Conservation (phyloP, 2,888 invertebrate genomes). For the Ectemnius continuus region DNA sequence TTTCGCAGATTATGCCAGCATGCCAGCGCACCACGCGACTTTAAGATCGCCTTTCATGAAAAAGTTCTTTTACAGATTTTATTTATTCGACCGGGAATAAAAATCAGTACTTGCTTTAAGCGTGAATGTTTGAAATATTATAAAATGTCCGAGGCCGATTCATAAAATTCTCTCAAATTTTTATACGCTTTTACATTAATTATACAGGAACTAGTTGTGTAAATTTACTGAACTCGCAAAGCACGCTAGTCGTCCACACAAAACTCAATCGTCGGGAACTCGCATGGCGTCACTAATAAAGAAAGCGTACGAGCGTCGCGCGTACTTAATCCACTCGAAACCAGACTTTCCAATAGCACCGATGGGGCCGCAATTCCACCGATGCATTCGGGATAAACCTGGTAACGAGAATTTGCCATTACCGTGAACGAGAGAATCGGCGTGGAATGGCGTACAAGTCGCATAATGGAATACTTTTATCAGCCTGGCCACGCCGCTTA, state of each 20-base stretch:
- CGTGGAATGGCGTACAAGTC: slow-evolving; percentile 64
- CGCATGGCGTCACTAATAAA: not conserved
- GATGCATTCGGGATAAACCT: slow-evolving; percentile 55
- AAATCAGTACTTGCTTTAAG: not conserved
- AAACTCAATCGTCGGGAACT: no score
- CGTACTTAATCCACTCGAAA: slow-evolving; percentile 21
- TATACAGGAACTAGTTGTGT: no score
- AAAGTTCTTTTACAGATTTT: no score
- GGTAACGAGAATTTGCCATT: slow-evolving; percentile 69
- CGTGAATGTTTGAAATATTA: slow-evolving; percentile 4
- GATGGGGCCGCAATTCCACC: slow-evolving; percentile 42
- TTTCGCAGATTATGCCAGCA: slow-evolving; percentile 38
- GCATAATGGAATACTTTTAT: slow-evolving; percentile 74
- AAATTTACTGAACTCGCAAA: no score
- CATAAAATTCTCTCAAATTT: no score
- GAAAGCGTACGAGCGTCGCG: not conserved
- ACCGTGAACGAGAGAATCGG: slow-evolving; percentile 57
- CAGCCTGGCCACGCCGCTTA: slow-evolving; percentile 65
- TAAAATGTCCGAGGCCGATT: no score
- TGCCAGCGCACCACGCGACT: no score
- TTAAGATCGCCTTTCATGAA: no score
- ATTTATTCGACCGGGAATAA: no score
- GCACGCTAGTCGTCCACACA: no score
- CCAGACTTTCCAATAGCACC: slow-evolving; percentile 24
- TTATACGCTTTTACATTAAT: no score